Percentiles rank a stretch among this genome's conserved stretches.
Conservation (phyloP, 2,888 invertebrate species). For the Apamea anceps region DNA sequence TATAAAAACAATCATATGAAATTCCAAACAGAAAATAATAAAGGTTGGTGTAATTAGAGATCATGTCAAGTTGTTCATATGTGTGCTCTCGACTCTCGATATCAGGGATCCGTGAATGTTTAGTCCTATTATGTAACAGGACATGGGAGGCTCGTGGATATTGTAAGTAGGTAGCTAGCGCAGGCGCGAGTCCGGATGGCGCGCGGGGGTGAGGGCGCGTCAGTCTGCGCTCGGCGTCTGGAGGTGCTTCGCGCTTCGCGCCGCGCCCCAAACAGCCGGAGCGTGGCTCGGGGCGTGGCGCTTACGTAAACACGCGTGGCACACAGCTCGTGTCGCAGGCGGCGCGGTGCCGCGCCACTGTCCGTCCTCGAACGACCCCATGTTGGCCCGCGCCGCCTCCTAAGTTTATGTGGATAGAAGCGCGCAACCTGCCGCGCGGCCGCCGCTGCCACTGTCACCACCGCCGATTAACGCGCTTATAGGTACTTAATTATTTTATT, state of each 20-base stretch:
- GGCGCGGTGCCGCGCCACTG: constrained; percentile 86
- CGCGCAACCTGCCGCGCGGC: constrained; percentile 82
- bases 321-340: constrained; percentile 79
- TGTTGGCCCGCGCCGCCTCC: constrained; percentile 87
- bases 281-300: constrained; percentile 91
- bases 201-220: constrained; percentile 81
- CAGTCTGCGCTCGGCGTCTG: constrained; percentile 89
- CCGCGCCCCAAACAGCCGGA: constrained; percentile 89
- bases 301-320: constrained; percentile 90
- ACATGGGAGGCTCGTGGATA: constrained; percentile 81
- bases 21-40: constrained; percentile 24
- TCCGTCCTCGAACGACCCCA: constrained; percentile 88
- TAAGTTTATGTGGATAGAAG: constrained; percentile 84
- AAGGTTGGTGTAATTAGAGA: constrained; percentile 44
- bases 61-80: constrained; percentile 44
- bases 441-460: constrained; percentile 85
- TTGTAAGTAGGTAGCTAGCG: constrained; percentile 77
- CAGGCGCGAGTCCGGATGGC: constrained; percentile 80
- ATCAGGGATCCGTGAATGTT: constrained; percentile 77
- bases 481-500: constrained; percentile 79
- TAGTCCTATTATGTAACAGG: constrained; percentile 84
- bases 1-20: constrained; percentile 12
- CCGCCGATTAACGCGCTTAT: constrained; percentile 86
- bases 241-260: constrained; percentile 88
- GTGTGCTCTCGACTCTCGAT: constrained; percentile 46